Percentiles rank a stretch among this genome's conserved stretches.
phyloP scores from a whole-genome alignment of 2,113 vertebrate genomes.

The Rhinolophus sinicus region DNA sequence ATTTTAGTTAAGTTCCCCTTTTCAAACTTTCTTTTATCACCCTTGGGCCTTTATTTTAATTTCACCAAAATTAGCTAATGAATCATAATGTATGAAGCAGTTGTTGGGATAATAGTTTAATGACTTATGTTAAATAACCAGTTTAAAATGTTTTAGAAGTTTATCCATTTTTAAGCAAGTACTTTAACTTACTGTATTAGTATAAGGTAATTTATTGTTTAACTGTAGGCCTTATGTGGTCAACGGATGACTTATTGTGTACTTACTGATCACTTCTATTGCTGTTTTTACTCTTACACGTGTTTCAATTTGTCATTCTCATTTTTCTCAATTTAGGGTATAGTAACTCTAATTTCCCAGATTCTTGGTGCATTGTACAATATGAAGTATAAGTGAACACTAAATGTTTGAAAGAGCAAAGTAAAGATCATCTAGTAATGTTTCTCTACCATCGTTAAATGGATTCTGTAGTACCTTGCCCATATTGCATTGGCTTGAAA shows the following conservation, averaged over 20 bases:
- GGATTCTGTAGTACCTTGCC: neutral
- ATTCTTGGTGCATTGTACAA: neutral
- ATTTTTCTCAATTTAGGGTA: neutral
- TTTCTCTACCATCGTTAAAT: neutral
- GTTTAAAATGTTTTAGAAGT: neutral
- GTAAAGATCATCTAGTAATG: neutral
- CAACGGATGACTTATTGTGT: neutral
- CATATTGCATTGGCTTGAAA: neutral
- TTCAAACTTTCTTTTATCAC: slow-evolving; percentile 36
- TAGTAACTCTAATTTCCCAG: neutral
- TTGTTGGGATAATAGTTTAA: neutral
- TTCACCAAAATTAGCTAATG: slow-evolving; percentile 47
- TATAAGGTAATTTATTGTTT: neutral
- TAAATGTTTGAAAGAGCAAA: slow-evolving; percentile 33
- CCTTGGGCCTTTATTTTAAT: slow-evolving; percentile 47
- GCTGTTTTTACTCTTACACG: neutral
- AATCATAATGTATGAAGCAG: neutral
- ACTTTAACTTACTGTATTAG: slow-evolving; percentile 40
- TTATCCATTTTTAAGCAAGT: slow-evolving; percentile 40
- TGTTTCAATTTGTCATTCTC: slow-evolving; percentile 24
- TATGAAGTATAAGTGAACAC: neutral
- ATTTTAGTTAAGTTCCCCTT: neutral
- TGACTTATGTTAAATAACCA: neutral
- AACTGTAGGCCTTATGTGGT: neutral
- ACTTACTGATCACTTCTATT: neutral